Evolutionary conservation across 1,140 invertebrate species (phyloP), one percentile per base, ranked within the genome.

Genomic region (Vanessa tameamea): DNA sequence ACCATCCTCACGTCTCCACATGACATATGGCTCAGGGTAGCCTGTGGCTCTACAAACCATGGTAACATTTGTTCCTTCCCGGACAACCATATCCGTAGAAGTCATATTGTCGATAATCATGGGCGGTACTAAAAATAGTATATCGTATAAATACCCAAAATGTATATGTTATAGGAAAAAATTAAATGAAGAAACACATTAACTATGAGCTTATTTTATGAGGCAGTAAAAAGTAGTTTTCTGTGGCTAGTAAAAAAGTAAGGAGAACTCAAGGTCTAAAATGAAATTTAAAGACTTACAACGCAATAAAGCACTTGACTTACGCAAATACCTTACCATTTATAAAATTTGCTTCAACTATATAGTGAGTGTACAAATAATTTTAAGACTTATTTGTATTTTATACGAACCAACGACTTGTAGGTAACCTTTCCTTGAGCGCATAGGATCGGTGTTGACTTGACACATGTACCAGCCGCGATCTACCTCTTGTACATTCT

Each of bases 1-100:
- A 55, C 97, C 96, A 84, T 98, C 97, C 91, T 98, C 97, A 55
- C 97, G 93, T 57, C 97, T 93, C 97, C 97, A 98, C 95, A 97
- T 97, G 76, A 98, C 95, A 83, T 97, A 98, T 63, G 97, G 97
- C 75, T 97, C 96, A 0, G 97, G 97, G 89, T 97, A 97, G 65
- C 97, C 97, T 15, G 94, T 94, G n/a, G 97, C 97, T 86, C 96
- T 96, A 88, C 98, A 99, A 57, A 95, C 95, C 88, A 98, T 93
- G 15, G 96, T 97, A 23, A 98, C 96, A 87, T 98, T 98, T 13
- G 96, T 95, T 4, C 96, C 96, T 93, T 99, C 98, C 20, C 97
- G 94, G 2, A 98, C 97, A 26, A 98, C 97, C 94, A 98, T 96
- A 85, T 98, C 97, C 13, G 96, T 96, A 83, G 96, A 97, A 23